phyloP scores from a whole-genome alignment of 2,797 vertebrate species.

The Avahi laniger region DNA sequence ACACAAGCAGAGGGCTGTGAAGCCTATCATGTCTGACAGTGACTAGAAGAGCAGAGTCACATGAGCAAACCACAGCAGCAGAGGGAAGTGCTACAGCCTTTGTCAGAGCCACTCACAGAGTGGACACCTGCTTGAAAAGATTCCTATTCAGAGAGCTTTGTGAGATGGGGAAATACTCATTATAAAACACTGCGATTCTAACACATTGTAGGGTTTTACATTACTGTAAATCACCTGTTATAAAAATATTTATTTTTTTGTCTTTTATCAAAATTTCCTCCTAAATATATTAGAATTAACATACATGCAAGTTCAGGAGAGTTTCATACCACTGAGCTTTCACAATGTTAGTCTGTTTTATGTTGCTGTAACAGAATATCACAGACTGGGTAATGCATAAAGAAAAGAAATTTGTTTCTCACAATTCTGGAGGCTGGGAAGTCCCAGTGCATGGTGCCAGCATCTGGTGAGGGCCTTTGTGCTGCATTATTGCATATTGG shows the following conservation, averaged over 20 bases:
- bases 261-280: slow-evolving; percentile 10
- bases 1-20: background rate
- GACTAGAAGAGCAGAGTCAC: background rate
- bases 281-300: background rate
- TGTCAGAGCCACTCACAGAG: background rate
- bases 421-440: background rate
- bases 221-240: background rate
- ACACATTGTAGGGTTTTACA: background rate
- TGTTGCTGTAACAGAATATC: background rate
- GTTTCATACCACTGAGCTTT: background rate
- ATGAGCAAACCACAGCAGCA: background rate
- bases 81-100: background rate
- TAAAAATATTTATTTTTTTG: background rate
- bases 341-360: background rate
- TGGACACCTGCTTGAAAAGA: background rate
- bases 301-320: background rate
- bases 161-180: background rate
- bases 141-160: background rate
- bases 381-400: background rate
- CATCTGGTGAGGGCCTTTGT: background rate
- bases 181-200: background rate
- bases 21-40: background rate
- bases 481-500: background rate
- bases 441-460: background rate
- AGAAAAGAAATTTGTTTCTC: background rate